These are phyloP conservation scores for Lomographa bimaculata DNA, from an alignment of 2,888 invertebrate species.

Conservation along the genomic window DNA sequence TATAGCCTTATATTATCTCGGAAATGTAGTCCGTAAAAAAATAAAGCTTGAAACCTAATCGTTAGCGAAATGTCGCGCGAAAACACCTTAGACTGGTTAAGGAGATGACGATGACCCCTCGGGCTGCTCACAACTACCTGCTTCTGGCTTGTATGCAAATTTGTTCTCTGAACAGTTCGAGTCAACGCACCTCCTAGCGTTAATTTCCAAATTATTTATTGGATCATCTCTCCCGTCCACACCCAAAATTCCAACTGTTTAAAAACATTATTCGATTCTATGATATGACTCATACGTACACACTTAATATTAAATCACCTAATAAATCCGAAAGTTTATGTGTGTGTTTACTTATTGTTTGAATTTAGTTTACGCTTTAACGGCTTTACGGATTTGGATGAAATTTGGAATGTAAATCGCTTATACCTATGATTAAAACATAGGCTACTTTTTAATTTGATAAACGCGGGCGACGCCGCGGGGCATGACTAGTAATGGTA, in stretches of 20 bases:
- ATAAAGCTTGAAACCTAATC: conserved; percentile 58
- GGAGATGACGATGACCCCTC: conserved; percentile 75
- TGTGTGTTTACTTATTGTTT: no score
- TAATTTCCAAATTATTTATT: conserved; percentile 67
- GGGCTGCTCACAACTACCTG: conserved; percentile 61
- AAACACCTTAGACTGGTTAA: conserved; percentile 66
- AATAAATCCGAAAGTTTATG: no score
- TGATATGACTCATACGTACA: background rate
- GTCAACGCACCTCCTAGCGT: conserved; percentile 64
- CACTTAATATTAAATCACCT: no score
- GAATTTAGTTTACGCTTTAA: no score
- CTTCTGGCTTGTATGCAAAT: conserved; percentile 74
- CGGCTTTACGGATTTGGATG: no score
- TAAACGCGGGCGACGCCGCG: no score
- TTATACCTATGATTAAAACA: no score
- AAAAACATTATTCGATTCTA: conserved; percentile 4
- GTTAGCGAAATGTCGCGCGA: conserved; percentile 67
- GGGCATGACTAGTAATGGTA: no score
- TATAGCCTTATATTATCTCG: conserved; percentile 36
- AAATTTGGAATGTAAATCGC: no score
- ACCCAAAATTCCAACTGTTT: conserved; percentile 36
- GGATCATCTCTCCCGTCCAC: conserved; percentile 48
- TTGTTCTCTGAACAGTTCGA: conserved; percentile 61
- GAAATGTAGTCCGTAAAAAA: conserved; percentile 41
- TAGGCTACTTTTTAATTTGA: no score